Evolutionary conservation across 64 coral and sea anemone genomes (phyloP), one percentile per base, ranked within the genome.

Genomic region (Actinia tenebrosa): DNA sequence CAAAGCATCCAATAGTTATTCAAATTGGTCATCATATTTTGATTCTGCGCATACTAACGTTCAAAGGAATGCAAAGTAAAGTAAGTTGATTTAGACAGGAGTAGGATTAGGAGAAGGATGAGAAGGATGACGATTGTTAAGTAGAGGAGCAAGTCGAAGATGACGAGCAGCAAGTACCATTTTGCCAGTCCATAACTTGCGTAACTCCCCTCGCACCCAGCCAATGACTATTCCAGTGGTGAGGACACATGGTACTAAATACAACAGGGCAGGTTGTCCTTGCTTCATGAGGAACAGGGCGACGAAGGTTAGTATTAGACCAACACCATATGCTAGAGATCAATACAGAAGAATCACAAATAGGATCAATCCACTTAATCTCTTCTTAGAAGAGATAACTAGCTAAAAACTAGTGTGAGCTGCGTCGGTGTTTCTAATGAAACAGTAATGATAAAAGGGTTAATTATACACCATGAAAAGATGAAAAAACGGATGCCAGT

Each of bases 311-410:
- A 99, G 82, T 3, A 99, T 50, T 37, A 99, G 86, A 16, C 96
- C 96, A 43, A 95, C 63, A 42, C 87, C 96, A 95, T 99, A 99
- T 22, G 96, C 96, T 98, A 87, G 45, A 98, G 88, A 72, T 94
- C 20, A 17, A 30, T 80, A 84, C 26, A 66, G 10, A 58, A 37
- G 30, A 37, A 37, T 37, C 30, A 37, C 30, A 37, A 0, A 37
- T 37, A 37, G 30, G 30, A 37, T 37, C 0, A 37, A 37, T 37
- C 30, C 30, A 37, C 30, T 37, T 37, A 37, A 37, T 37, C 30
- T 1, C 30, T 37, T 37, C 30, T 37, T 37, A 37, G 30, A 37
- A 37, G 30, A 37, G 30, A 37, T 0, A 37, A 37, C 30, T 37
- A 37, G 30, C 30, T 37, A 37, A 37, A 37, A 37, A 37, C 30